Conservation (phyloP, 2,113 vertebrate genomes). For the Mus musculus region DNA sequence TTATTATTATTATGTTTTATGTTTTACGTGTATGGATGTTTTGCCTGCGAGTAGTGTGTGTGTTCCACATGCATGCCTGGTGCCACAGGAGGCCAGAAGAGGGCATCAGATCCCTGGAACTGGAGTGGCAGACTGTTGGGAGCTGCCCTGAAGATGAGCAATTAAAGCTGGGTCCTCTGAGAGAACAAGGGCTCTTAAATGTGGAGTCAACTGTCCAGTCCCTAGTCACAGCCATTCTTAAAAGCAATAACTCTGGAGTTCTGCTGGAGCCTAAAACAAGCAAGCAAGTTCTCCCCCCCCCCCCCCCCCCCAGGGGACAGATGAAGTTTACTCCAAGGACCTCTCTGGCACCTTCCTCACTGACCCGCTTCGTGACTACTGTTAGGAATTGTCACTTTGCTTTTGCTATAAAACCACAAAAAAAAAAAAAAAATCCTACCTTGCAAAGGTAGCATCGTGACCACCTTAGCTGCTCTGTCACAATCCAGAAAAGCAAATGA, state of each 20-base stretch:
- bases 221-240: neutral
- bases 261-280: neutral
- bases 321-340: neutral
- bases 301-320: neutral
- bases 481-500: constrained; percentile 72
- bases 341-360: constrained; percentile 36
- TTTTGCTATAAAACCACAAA: constrained; percentile 58
- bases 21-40: neutral
- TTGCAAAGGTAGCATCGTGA: constrained; percentile 2
- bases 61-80: too few relatives aligned
- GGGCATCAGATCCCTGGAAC: neutral
- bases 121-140: neutral
- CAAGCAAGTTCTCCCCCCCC: neutral
- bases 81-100: neutral
- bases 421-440: neutral
- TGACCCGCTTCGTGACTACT: constrained; percentile 58
- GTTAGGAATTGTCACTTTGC: constrained; percentile 72
- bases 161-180: neutral
- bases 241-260: neutral
- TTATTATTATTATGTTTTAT: neutral
- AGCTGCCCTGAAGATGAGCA: neutral
- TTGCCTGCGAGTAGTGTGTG: neutral
- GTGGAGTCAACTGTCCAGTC: neutral
- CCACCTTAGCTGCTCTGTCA: constrained; percentile 65
- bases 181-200: neutral